phyloP scores from a whole-genome alignment of 2,888 invertebrate genomes.

The Callyntrura sp. region DNA sequence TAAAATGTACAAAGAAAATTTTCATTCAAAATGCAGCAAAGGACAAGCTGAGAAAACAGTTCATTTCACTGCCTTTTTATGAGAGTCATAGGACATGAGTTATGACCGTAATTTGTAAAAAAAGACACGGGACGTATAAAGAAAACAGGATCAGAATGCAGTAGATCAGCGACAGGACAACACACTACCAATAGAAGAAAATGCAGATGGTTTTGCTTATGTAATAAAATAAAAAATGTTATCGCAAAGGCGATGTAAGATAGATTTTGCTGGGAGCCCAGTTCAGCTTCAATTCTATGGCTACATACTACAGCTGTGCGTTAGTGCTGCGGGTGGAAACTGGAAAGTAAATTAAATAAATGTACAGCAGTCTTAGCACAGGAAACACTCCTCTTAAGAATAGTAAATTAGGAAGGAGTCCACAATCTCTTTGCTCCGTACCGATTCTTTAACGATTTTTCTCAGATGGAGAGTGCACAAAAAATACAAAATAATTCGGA shows the following conservation, averaged over 20 bases:
- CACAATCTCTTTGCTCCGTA: background rate
- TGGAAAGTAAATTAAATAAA: slow-evolving; percentile 54
- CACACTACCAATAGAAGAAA: background rate
- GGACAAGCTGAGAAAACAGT: slow-evolving; percentile 21
- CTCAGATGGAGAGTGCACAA: background rate
- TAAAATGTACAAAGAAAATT: background rate
- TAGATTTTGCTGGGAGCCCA: too few species aligned
- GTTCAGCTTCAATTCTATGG: too few species aligned
- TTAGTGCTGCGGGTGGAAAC: too few species aligned
- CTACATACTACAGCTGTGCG: too few species aligned
- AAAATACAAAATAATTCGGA: too few species aligned
- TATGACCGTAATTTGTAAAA: slow-evolving; percentile 70
- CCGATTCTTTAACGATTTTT: background rate
- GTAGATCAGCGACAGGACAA: background rate
- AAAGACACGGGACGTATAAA: slow-evolving; percentile 43
- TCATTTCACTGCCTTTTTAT: slow-evolving; percentile 74
- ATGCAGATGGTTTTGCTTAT: background rate
- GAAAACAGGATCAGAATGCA: slow-evolving; percentile 46
- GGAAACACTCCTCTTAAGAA: slow-evolving; percentile 14
- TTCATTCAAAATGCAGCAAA: slow-evolving; percentile 26
- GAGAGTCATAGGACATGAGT: slow-evolving; percentile 72
- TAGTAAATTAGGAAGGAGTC: slow-evolving; percentile 40
- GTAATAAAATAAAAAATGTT: background rate
- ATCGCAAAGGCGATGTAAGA: too few species aligned
- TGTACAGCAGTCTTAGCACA: slow-evolving; percentile 29